Base-by-base conservation (phyloP, 1,140 invertebrate genomes). In the Hyles euphorbiae region DNA sequence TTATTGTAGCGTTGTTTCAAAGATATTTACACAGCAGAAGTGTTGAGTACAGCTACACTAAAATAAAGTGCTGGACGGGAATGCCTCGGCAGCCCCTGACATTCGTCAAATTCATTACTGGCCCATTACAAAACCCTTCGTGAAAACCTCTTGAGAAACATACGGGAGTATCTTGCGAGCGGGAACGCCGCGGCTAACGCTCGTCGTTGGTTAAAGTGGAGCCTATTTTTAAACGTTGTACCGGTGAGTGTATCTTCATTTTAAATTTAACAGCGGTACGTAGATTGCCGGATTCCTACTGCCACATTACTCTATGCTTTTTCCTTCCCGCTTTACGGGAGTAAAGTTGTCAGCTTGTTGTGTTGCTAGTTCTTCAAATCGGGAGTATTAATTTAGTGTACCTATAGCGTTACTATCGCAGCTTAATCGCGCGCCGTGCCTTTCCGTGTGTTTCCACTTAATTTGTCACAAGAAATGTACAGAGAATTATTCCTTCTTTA, bases 31-130 rank as follows among this genome's bases (percentile, higher is more conserved):
- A 48, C 46, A 11, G 8, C 44, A 45, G 36, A 40, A 40, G 36
- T 40, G 36, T 40, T 40, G 36, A n/a, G 3, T n/a, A 5, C n/a
- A 48, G 5, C n/a, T 45, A 45, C 10, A 8, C 8, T 22, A 5
- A 48, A n/a, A 60, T 55, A 53, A 53, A 62, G 55, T 34, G 50
- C 53, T 33, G 44, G 49, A 36, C 44, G 60, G 32, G 51, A 55
- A 44, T 36, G 32, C 47, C 36, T 11, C 12, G 47, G 36, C 46
- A 33, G 58, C 36, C 48, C 53, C 36, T 12, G 54, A 22, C 7
- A 48, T 22, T 57, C 54, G 57, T 60, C 62, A 53, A 56, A 65
- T 55, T 57, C 58, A 56, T 60, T 65, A 57, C 50, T 56, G 58
- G 49, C 62, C 57, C 58, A 51, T 58, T 34, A 55, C 52, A 36